Evolutionary conservation across 2,888 invertebrate genomes (phyloP).

Genomic region (Amphipoea lucens): DNA sequence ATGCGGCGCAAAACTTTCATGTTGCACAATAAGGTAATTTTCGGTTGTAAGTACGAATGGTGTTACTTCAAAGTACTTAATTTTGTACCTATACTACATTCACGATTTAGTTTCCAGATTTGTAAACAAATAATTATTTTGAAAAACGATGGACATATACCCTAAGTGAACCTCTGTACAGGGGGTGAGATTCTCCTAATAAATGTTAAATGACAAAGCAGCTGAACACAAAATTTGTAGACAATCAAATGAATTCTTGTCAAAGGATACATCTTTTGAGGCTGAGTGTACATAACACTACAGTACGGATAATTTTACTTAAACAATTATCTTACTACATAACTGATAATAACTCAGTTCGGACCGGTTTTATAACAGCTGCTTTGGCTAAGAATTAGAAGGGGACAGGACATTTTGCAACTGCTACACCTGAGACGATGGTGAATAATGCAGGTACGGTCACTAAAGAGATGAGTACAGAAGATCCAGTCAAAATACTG

Average conservation of each 20-base stretch:
- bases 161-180: background rate
- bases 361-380: conserved; percentile 72
- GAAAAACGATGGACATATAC: background rate
- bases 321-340: conserved; percentile 50
- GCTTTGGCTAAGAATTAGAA: conserved; percentile 79
- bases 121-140: background rate
- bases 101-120: background rate
- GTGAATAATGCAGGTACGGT: conserved; percentile 68
- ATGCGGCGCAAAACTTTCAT: conserved; percentile 53
- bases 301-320: conserved; percentile 59
- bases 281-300: conserved; percentile 43
- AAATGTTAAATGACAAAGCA: background rate
- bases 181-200: background rate
- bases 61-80: background rate
- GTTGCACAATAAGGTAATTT: conserved; percentile 46
- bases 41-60: conserved; percentile 4
- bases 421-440: conserved; percentile 81
- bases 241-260: too few species aligned
- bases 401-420: conserved; percentile 83
- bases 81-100: background rate
- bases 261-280: background rate
- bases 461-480: conserved; percentile 9
- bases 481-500: conserved; percentile 9
- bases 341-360: conserved; percentile 66
- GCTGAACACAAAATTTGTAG: background rate